Base-by-base conservation (phyloP, 2,888 invertebrate genomes). In the Clitarchus hookeri region DNA sequence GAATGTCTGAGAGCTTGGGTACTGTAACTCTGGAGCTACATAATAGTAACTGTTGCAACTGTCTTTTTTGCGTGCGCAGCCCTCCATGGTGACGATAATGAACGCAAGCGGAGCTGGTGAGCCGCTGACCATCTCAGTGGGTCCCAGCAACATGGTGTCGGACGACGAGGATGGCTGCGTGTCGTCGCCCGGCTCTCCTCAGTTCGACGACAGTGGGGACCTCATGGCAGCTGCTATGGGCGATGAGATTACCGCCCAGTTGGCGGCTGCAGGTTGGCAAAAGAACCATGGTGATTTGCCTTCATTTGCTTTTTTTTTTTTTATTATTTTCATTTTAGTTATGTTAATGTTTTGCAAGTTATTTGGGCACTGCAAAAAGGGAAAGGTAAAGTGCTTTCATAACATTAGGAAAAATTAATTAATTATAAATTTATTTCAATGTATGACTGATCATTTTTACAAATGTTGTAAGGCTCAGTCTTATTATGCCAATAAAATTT, bases 241-340 rank as follows among this genome's bases (percentile, higher is more conserved):
- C 89, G 98, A 98, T 92, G 98, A 98, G 91, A 97, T 99, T 90
- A 98, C 98, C 89, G 97, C 98, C 91, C 98, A 98, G 91, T 93
- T 99, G 89, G 98, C 98, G 86, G 98, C 98, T 89, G 98, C 98
- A 91, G 98, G 98, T 97, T 92, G 92, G 92, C 91, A 91, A 91
- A 91, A 91, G 91, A 91, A 90, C 91, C 91, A 92, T 91, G 92
- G 92, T 92, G 92, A 92, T 92, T 89, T 88, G 91, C 87, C 87
- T 88, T 83, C 25, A 26, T 36, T 44, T 36, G 90, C 90, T 91
- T 90, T 89, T 65, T 90, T 89, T 65, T 88, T 82, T n/a, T n/a
- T n/a, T 80, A 80, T 36, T 44, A 82, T 90, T 90, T 91, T 90
- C 90, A 90, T 90, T 89, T 86, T 79, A 86, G 78, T 90, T 90